A percentile compares a stretch with the other conserved stretches of the same genome.
Evolutionary conservation across 2,113 vertebrate genomes (phyloP).

Genomic region (Clarias magur): DNA sequence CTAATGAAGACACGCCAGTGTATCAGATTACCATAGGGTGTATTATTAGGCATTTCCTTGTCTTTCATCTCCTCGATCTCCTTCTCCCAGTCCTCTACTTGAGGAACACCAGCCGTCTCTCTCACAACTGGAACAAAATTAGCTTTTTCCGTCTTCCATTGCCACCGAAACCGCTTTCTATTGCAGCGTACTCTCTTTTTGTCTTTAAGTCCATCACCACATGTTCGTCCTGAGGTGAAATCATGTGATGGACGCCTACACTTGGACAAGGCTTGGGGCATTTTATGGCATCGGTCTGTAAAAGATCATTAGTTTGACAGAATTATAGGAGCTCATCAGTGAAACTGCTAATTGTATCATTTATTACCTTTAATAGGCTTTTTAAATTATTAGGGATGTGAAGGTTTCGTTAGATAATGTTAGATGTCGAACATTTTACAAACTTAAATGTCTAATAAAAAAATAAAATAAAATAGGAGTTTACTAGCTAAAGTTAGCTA

Average conservation of each 20-base stretch:
- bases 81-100: conserved; percentile 70
- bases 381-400: neutral
- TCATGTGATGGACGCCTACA: neutral
- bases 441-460: too few relatives aligned
- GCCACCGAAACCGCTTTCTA: neutral
- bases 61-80: conserved; percentile 55
- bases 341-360: too few relatives aligned
- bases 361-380: neutral
- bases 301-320: neutral
- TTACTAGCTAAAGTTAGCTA: neutral
- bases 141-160: neutral
- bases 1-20: neutral
- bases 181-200: neutral
- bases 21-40: conserved; percentile 59
- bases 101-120: neutral
- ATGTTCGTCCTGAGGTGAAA: neutral
- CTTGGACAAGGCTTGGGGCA: conserved; percentile 27
- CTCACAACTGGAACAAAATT: too few relatives aligned
- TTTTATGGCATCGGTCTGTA: neutral
- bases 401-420: neutral
- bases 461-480: too few relatives aligned
- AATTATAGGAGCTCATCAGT: neutral
- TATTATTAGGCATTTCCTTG: neutral
- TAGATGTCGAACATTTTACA: neutral
- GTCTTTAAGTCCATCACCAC: neutral